Conservation (phyloP, 2,797 vertebrate genomes). For the Kryptopterus vitreolus region DNA sequence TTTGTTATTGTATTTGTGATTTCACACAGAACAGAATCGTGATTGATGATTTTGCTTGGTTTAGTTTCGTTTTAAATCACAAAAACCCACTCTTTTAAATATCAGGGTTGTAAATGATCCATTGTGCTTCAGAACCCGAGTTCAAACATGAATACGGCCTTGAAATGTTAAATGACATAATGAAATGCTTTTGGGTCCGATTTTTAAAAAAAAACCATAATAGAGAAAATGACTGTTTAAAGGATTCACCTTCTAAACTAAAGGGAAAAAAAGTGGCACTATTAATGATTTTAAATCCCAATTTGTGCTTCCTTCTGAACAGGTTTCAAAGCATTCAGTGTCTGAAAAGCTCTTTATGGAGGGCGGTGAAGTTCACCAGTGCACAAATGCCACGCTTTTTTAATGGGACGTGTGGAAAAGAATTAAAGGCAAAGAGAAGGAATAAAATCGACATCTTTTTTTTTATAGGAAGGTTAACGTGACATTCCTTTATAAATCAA, state of each 20-base stretch:
- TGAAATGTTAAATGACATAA: constrained; percentile 19
- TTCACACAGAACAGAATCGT: too few species aligned
- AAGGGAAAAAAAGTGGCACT: not conserved
- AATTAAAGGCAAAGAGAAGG: not conserved
- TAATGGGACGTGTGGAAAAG: not conserved
- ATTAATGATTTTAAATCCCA: not conserved
- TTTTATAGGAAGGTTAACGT: not conserved
- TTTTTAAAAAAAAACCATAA: not conserved
- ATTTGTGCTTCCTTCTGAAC: not conserved
- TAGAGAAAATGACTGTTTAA: not conserved
- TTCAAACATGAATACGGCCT: constrained; percentile 13
- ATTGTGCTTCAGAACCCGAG: not conserved
- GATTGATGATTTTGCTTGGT: too few species aligned
- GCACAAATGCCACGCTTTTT: not conserved
- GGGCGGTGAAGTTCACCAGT: not conserved
- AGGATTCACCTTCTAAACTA: constrained; percentile 11
- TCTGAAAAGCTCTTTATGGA: not conserved
- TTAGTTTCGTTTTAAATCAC: too few species aligned
- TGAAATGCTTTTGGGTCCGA: constrained; percentile 19
- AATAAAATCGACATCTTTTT: too few species aligned
- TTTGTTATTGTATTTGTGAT: too few species aligned
- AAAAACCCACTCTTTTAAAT: too few species aligned
- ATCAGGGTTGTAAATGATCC: too few species aligned
- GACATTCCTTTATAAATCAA: not conserved
- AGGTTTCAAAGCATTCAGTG: not conserved